Evolutionary conservation across 2,797 vertebrate species (phyloP).

Genomic region (Amazona ochrocephala): DNA sequence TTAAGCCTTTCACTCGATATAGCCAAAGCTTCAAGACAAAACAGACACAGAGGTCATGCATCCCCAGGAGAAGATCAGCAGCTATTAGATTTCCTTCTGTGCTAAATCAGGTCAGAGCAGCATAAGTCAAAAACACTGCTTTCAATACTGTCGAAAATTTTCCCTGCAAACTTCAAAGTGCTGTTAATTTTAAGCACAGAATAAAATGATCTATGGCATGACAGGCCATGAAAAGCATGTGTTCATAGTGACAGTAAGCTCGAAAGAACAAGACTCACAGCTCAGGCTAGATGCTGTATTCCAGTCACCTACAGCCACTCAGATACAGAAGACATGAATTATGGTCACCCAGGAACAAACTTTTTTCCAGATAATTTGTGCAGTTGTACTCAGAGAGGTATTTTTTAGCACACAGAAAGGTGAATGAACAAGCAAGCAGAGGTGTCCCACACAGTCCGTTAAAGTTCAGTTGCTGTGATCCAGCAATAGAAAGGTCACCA

Average conservation of each 20-base stretch:
- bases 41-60: rapidly evolving
- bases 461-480: not conserved
- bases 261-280: not conserved
- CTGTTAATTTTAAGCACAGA: not conserved
- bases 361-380: not conserved
- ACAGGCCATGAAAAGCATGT: not conserved
- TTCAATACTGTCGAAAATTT: not conserved
- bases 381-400: not conserved
- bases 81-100: not conserved
- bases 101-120: not conserved
- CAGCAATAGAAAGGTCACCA: not conserved
- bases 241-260: not conserved
- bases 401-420: not conserved
- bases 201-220: not conserved
- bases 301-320: not conserved
- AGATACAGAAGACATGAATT: not conserved
- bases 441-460: not conserved
- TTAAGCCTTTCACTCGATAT: not conserved
- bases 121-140: not conserved
- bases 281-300: not conserved
- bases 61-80: not conserved
- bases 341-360: not conserved
- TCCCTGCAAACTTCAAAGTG: not conserved
- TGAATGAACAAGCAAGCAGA: not conserved
- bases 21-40: not conserved